Conservation (phyloP, 2,797 vertebrate species). For the Tapera naevia region DNA sequence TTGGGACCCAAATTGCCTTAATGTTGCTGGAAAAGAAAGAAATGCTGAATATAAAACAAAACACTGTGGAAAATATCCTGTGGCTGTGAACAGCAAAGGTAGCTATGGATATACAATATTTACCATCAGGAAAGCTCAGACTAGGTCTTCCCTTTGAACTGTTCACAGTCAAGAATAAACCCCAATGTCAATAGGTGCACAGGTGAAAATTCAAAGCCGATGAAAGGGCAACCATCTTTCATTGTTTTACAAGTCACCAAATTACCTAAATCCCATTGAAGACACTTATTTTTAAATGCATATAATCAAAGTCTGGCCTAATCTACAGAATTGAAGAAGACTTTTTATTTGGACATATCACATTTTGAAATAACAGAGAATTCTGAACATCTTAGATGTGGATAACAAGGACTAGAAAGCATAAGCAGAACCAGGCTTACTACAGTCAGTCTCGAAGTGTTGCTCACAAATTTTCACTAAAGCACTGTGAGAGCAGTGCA, state of each 20-base stretch:
- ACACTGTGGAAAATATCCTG: not conserved
- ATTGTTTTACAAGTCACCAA: not conserved
- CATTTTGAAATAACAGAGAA: not conserved
- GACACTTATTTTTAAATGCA: not conserved
- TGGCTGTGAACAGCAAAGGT: not conserved
- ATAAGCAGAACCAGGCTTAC: not conserved
- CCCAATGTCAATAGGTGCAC: not conserved
- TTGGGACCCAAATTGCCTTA: not conserved
- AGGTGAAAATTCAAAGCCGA: not conserved
- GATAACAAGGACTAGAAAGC: not conserved
- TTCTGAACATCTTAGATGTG: not conserved
- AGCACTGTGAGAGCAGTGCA: not conserved
- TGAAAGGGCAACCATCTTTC: not conserved
- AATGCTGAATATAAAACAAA: not conserved
- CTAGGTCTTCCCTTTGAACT: not conserved
- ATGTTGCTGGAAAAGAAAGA: not conserved
- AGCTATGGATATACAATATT: not conserved
- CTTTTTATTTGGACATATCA: not conserved
- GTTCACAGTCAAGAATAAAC: not conserved
- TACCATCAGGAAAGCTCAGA: not conserved
- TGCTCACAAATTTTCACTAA: slow-evolving; percentile 16
- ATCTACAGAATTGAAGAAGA: not conserved
- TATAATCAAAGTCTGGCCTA: not conserved
- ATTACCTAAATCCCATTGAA: not conserved
- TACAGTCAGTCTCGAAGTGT: not conserved